Conservation (phyloP, 2,888 invertebrate species). For the Brachynemurus nebulosus region DNA sequence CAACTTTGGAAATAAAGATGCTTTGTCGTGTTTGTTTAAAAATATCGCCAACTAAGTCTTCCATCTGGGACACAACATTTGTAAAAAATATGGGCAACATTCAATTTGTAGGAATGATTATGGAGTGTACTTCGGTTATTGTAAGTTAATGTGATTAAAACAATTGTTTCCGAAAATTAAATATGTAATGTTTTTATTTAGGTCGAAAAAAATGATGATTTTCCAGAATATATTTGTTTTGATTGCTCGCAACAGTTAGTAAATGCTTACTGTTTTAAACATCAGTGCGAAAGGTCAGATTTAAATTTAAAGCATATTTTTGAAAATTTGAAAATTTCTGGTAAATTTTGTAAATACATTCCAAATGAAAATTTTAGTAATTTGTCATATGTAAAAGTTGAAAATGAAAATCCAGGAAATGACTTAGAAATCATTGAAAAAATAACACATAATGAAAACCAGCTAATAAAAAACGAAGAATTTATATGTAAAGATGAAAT, state of each 20-base stretch:
- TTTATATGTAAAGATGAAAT: no score
- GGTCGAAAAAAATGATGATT: slow-evolving; percentile 18
- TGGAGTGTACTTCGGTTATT: neutral
- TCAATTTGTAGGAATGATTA: neutral
- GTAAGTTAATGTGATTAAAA: neutral
- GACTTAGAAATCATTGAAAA: no score
- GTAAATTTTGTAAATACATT: no score
- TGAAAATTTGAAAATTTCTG: slow-evolving; percentile 20
- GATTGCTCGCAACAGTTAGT: slow-evolving; percentile 18
- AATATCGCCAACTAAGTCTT: neutral
- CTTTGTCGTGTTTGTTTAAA: neutral
- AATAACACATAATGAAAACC: no score
- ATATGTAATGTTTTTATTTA: slow-evolving; percentile 8
- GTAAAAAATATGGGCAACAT: neutral
- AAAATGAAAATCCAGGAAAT: no score
- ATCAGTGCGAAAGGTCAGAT: slow-evolving; percentile 19
- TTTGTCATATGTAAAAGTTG: no score
- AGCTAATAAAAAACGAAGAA: no score
- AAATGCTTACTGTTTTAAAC: slow-evolving; percentile 18
- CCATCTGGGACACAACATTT: neutral
- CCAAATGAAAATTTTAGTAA: no score
- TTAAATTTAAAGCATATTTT: slow-evolving; percentile 15
- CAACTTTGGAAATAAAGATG: neutral
- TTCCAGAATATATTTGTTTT: slow-evolving; percentile 20
- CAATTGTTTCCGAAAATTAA: neutral